Base-by-base conservation (phyloP, 92 coral and sea anemone species). In the Epizoanthus scotinus region DNA sequence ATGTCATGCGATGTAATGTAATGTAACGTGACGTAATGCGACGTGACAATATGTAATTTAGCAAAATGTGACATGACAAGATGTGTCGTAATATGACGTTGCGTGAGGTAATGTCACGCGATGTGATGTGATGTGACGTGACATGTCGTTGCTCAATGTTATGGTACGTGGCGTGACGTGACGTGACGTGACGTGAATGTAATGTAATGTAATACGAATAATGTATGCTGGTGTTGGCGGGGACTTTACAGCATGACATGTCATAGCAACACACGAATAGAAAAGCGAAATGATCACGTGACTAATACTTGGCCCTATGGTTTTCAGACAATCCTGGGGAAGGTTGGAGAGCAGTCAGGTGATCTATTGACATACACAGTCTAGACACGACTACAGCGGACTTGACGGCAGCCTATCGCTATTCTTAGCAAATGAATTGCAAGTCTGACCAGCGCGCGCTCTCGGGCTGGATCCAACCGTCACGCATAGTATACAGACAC, bases 261-360 rank as follows among this genome's bases (percentile, higher is more conserved):
- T 47, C 52, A 10, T 47, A 9, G 17, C 52, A 24, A 26, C 18
- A 17, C 57, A n/a, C 0, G 54, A 19, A 72, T 5, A 52, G 19
- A 56, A 73, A 73, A 15, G n/a, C 21, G 6, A 5, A 18, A 54
- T 56, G 31, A 14, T 19, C 49, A 21, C 29, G 36, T 55, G 66
- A 49, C 79, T 73, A 73, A 73, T 64, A 73, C 38, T 25, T 73
- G 53, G 66, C 58, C 65, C 66, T 73, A 24, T 73, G 79, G 79
- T 73, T 73, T 73, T 73, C 79, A 73, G 79, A 73, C 52, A 73
- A 73, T 31, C 79, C 79, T 22, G 38, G 52, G 34, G 79, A 73
- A 38, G 79, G 79, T 53, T 73, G 79, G 79, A 63, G 79, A 28
- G 79, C 79, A 14, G 61, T 73, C 79, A 73, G 79, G 60, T 73